Evolutionary conservation across 2,113 vertebrate genomes (phyloP).

Genomic region (Chascanopsetta lugubris): DNA sequence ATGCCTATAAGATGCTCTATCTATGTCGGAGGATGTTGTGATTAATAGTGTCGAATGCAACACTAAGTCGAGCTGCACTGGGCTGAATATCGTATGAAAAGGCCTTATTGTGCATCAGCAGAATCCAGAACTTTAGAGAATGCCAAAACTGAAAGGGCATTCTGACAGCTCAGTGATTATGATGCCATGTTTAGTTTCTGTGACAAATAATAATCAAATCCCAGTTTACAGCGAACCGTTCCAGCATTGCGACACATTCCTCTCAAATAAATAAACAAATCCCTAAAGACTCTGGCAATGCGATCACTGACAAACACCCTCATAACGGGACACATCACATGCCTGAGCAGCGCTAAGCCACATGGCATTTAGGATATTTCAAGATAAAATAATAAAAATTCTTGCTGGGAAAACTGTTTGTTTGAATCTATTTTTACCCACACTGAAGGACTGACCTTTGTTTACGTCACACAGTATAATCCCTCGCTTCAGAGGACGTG

Average conservation of each 20-base stretch:
- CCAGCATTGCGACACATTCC: constrained; percentile 10
- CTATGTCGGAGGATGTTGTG: too few species aligned
- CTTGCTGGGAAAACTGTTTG: constrained; percentile 37
- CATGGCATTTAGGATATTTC: constrained; percentile 43
- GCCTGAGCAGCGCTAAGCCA: constrained; percentile 35
- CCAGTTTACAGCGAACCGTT: constrained; percentile 22
- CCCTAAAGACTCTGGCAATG: constrained; percentile 42
- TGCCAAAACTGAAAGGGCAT: constrained; percentile 54
- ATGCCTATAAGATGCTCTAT: too few species aligned
- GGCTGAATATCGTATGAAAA: constrained; percentile 43
- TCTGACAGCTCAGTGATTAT: constrained; percentile 43
- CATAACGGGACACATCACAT: constrained; percentile 46
- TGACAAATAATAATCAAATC: constrained; percentile 49
- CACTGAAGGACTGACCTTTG: constrained; percentile 34
- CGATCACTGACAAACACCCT: constrained; percentile 29
- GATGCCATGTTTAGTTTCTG: constrained; percentile 19
- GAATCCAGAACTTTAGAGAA: constrained; percentile 29
- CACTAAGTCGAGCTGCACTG: too few species aligned
- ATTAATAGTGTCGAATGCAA: too few species aligned
- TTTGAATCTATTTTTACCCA: constrained; percentile 65
- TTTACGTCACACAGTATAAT: constrained; percentile 56
- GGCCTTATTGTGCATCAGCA: constrained; percentile 35
- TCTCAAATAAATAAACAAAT: constrained; percentile 20
- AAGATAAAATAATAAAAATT: constrained; percentile 53
- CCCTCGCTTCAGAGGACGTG: constrained; percentile 9